Percentiles rank a stretch among this genome's conserved stretches.
phyloP scores from a whole-genome alignment of 2,888 invertebrate genomes.

The Cremastinae sp. region DNA sequence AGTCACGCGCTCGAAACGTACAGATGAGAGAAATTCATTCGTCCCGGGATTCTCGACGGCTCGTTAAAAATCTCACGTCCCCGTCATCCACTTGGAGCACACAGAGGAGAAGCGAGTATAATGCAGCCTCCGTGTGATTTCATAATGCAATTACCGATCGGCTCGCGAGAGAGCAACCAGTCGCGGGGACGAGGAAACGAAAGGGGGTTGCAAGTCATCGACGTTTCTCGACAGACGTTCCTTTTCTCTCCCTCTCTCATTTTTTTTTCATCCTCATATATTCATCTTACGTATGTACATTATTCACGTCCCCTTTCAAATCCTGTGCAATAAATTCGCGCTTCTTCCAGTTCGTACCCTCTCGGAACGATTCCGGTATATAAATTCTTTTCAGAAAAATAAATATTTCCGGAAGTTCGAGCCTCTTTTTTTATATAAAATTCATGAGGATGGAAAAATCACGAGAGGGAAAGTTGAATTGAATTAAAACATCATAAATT shows the following conservation, averaged over 20 bases:
- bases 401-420: too few species aligned
- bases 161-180: constrained; percentile 2
- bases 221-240: constrained; percentile 37
- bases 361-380: too few species aligned
- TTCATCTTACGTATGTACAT: constrained; percentile 42
- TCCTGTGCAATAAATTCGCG: too few species aligned
- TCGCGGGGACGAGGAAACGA: not conserved
- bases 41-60: constrained; percentile 57
- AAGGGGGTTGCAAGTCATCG: constrained; percentile 54
- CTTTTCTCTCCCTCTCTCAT: constrained; percentile 1
- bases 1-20: constrained; percentile 45
- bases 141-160: constrained; percentile 62
- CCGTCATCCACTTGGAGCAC: constrained; percentile 33
- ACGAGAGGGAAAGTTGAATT: too few species aligned
- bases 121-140: constrained; percentile 47
- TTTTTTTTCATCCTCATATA: constrained; percentile 37
- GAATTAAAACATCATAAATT: too few species aligned
- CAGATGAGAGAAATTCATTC: constrained; percentile 56
- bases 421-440: too few species aligned
- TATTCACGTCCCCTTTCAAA: too few species aligned
- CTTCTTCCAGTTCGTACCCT: too few species aligned
- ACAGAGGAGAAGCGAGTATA: constrained; percentile 44
- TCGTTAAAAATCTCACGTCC: constrained; percentile 58
- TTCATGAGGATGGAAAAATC: too few species aligned
- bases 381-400: too few species aligned